Conservation (phyloP, 2,888 invertebrate genomes). For the Plebejus melissa region DNA sequence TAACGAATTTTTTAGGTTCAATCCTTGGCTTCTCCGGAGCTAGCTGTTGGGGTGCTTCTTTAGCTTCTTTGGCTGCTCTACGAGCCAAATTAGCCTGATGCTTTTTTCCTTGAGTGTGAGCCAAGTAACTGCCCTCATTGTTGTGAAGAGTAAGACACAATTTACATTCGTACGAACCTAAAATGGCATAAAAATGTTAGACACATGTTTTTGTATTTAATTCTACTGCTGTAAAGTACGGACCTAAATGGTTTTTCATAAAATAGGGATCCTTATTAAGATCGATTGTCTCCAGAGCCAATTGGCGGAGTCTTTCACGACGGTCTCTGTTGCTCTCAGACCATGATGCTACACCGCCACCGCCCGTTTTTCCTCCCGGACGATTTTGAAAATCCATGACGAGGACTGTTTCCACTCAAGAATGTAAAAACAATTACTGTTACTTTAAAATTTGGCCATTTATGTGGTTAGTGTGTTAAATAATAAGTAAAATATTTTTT, state of each 20-base stretch:
- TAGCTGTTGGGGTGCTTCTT: constrained; percentile 95
- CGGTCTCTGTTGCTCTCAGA: constrained; percentile 98
- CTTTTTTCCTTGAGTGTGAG: constrained; percentile 99
- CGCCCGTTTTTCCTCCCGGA: constrained; percentile 99
- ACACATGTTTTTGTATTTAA: background rate
- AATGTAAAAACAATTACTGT: background rate
- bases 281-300: constrained; percentile 99
- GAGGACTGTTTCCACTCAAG: background rate
- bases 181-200: constrained; percentile 39
- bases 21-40: constrained; percentile 97
- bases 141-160: constrained; percentile 98
- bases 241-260: constrained; percentile 99
- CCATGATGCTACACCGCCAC: constrained; percentile 99
- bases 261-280: constrained; percentile 99
- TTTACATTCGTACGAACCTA: constrained; percentile 98
- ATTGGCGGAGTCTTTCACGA: constrained; percentile 94
- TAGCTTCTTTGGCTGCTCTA: constrained; percentile 98
- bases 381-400: constrained; percentile 99
- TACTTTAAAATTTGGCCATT: background rate
- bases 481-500: background rate
- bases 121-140: constrained; percentile 99
- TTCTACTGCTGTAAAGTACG: constrained; percentile 33
- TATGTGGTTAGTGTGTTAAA: background rate
- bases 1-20: constrained; percentile 99
- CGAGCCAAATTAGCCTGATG: constrained; percentile 99